Conservation (phyloP, 2,888 invertebrate genomes). For the Watsonalla binaria region DNA sequence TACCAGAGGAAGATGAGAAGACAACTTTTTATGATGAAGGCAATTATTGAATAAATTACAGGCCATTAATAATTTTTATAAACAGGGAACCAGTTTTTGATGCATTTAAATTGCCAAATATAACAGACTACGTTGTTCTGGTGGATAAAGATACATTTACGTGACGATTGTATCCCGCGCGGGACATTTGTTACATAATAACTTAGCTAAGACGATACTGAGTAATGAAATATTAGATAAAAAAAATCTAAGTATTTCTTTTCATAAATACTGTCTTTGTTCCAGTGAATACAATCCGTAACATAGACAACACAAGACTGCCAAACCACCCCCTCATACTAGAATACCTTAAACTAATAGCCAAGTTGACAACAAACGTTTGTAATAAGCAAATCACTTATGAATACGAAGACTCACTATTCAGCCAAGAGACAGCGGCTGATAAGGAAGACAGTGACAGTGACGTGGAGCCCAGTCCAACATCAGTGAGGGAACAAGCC, state of each 20-base stretch:
- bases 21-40: too few relatives aligned
- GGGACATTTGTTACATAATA: too few relatives aligned
- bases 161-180: too few relatives aligned
- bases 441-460: constrained; percentile 80
- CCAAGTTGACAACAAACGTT: constrained; percentile 62
- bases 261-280: constrained; percentile 16
- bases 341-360: constrained; percentile 65
- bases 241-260: too few relatives aligned
- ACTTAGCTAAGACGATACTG: too few relatives aligned
- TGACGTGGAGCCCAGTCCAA: constrained; percentile 71
- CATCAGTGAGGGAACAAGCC: constrained; percentile 64
- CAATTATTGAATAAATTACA: background rate
- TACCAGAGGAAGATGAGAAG: too few relatives aligned
- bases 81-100: too few relatives aligned
- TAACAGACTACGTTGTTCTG: too few relatives aligned
- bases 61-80: too few relatives aligned
- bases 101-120: too few relatives aligned
- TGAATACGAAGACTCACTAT: constrained; percentile 68
- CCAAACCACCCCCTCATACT: constrained; percentile 73
- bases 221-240: too few relatives aligned
- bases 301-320: constrained; percentile 73
- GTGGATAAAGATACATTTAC: too few relatives aligned
- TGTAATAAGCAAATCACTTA: constrained; percentile 66
- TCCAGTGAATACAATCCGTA: constrained; percentile 68
- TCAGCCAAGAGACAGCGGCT: constrained; percentile 63